phyloP scores from a whole-genome alignment of 2,113 vertebrate genomes.

The Tupaia tana region DNA sequence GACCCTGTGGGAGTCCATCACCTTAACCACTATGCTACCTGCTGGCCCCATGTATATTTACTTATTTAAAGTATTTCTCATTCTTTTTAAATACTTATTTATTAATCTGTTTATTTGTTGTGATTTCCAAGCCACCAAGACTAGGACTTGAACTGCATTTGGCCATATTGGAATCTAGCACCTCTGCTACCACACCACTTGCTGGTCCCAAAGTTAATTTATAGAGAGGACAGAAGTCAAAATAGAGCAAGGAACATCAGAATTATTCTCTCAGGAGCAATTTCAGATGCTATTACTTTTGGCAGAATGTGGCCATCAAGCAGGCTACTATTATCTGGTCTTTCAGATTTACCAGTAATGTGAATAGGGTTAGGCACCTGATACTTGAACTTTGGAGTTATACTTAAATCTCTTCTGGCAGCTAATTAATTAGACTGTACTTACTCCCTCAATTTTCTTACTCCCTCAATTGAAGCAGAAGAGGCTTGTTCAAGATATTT shows the following conservation, averaged over 20 bases:
- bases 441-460: too few relatives aligned
- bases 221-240: conserved; percentile 22
- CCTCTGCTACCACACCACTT: too few relatives aligned
- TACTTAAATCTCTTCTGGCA: neutral
- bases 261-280: neutral
- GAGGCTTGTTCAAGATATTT: neutral
- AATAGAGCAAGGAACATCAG: neutral
- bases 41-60: too few relatives aligned
- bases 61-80: too few relatives aligned
- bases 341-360: neutral
- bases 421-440: neutral
- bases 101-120: too few relatives aligned
- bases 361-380: neutral
- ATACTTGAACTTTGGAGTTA: neutral
- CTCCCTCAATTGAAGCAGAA: neutral
- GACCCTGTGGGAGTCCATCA: too few relatives aligned
- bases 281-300: neutral
- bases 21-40: too few relatives aligned
- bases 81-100: too few relatives aligned
- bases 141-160: too few relatives aligned
- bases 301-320: neutral
- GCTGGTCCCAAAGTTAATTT: neutral
- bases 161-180: too few relatives aligned
- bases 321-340: neutral
- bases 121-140: too few relatives aligned